Evolutionary conservation across 2,797 vertebrate genomes (phyloP), one percentile per base, ranked within the genome.

Genomic region (Phrynocephalus vlangalii): DNA sequence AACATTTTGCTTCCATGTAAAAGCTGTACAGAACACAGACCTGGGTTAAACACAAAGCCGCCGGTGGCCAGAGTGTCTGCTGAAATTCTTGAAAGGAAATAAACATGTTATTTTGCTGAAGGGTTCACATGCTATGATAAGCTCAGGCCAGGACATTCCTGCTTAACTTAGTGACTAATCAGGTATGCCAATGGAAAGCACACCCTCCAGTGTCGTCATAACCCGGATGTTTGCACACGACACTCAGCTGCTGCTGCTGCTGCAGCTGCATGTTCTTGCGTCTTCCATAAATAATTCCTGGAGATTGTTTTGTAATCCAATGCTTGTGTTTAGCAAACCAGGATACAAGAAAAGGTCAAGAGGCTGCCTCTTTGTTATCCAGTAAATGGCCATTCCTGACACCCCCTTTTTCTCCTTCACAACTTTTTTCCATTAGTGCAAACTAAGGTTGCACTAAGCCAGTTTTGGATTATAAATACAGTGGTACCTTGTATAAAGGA

Each of bases 111-210:
- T 92, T 95, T 94, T 91, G 82, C 84, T 91, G 92, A 90, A 67
- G 89, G 8, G 18, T 90, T 97, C 96, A 95, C 87, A 91, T 95
- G 95, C 93, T 92, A 66, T 72, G 85, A 89, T 85, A 73, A 8
- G 1, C 80, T 6, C 18, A 79, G 92, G 94, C 92, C 84, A 95
- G 94, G 90, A 95, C 90, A 95, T 95, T 96, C 96, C 95, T 91
- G 85, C 87, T 91, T 93, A 93, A 93, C 90, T 93, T 86, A 85
- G 94, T 84, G 91, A 94, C 97, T 96, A 96, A 97, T 97, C 95
- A 96, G 94, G 94, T 85, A 93, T 68, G 63, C 83, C 72, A 82
- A 89, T 85, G 83, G 77, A 90, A 93, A 94, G 89, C 96, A 97
- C 96, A 96, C 95, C 96, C 95, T 95, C 93, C 92, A 33, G 38